Evolutionary conservation across 2,113 vertebrate species (phyloP), one percentile per base, ranked within the genome.

Genomic region (Phycodurus eques): DNA sequence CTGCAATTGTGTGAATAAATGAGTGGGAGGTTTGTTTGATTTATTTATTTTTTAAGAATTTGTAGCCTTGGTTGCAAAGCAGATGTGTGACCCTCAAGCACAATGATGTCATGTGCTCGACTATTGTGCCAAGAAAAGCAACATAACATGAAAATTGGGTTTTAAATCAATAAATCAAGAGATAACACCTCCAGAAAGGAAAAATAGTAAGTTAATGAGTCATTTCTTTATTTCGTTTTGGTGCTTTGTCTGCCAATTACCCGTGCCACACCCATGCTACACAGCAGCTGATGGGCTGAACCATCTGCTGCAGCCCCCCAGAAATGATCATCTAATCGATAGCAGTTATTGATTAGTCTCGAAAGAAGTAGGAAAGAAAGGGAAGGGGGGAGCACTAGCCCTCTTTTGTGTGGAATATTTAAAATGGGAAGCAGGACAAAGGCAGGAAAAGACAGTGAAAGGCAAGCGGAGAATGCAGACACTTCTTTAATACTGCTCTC

Each of bases 231-330:
- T 67, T 67, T 2, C 42, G 19, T 75, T 9, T 31, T 51, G 4
- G 3, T 73, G 12, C 20, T 78, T 73, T 78, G 76, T 76, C 83
- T 44, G 68, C 72, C 59, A 80, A 74, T 89, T 80, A 79, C 76
- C 39, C 73, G 80, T 69, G 90, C 88, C 91, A 91, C 92, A 89
- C 88, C 91, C 91, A 80, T 81, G 22, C 47, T 44, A 75, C 35
- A 33, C 49, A 62, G 27, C 59, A 71, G 64, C 63, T 60, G 59
- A 61, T 17, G 11, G 12, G 15, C 59, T 15, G 75, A 73, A 71
- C 62, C 68, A 83, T 65, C 80, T 76, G 74, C 83, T 33, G 60
- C 75, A 83, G 68, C 69, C 80, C 6, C 19, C 39, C 66, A 68
- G 62, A 60, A 85, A 72, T 78, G 68, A 62, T 78, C 80, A 27